These are phyloP conservation scores for Tretioscincus oriximinensis DNA, from an alignment of 2,113 vertebrate genomes.

Conservation along the genomic window DNA sequence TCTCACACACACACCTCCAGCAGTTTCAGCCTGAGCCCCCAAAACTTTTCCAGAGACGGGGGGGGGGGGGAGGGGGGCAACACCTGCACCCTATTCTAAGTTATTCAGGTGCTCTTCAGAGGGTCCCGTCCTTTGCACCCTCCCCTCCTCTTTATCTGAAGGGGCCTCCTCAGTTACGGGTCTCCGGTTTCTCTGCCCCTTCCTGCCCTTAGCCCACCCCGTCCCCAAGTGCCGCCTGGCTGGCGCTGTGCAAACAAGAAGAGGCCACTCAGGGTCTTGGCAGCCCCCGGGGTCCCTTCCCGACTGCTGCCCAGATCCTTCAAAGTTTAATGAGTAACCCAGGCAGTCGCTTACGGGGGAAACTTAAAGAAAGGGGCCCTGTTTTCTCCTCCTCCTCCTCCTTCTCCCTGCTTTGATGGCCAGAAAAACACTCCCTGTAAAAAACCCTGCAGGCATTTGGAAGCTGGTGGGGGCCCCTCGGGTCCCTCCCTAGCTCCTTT, in stretches of 20 bases:
- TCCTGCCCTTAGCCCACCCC: not conserved
- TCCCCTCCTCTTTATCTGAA: not conserved
- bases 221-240: not conserved
- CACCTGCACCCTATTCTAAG: too few relatives aligned
- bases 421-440: not conserved
- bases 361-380: not conserved
- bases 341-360: rapidly evolving
- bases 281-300: not conserved
- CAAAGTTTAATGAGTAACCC: slow-evolving; percentile 51
- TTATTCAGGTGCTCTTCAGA: too few relatives aligned
- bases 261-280: not conserved
- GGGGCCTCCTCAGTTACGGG: not conserved
- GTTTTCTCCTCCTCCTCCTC: too few relatives aligned
- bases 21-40: too few relatives aligned
- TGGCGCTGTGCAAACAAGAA: not conserved
- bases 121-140: not conserved
- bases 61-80: too few relatives aligned
- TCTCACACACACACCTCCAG: too few relatives aligned
- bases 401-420: not conserved
- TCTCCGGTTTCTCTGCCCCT: not conserved
- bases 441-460: not conserved
- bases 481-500: too few relatives aligned
- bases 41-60: too few relatives aligned
- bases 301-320: slow-evolving; percentile 22
- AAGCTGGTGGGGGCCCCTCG: too few relatives aligned